Conservation (phyloP, 1,140 invertebrate genomes). For the Philopotamus ludificatus region DNA sequence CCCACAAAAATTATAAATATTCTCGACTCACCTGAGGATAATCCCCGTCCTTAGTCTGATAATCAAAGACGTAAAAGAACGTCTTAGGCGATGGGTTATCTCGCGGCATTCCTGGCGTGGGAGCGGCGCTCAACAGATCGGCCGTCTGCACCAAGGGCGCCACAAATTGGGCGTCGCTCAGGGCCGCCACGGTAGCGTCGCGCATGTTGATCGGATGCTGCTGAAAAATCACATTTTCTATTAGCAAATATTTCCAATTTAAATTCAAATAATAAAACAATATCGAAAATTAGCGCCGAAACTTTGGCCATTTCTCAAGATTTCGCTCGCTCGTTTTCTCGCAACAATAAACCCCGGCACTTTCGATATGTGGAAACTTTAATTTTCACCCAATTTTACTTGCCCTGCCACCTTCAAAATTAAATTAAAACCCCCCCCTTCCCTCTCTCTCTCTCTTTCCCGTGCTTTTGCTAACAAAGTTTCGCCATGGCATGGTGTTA, state of each 20-base stretch:
- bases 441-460: too few species aligned
- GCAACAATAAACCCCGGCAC: background rate
- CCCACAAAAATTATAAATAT: background rate
- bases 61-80: constrained; percentile 91
- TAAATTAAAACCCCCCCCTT: background rate
- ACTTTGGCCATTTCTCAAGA: background rate
- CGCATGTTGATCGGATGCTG: constrained; percentile 89
- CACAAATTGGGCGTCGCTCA: constrained; percentile 90
- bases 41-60: constrained; percentile 87
- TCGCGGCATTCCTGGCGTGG: constrained; percentile 51
- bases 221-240: constrained; percentile 19
- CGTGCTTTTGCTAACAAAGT: too few species aligned
- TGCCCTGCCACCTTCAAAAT: background rate
- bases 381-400: background rate
- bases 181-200: constrained; percentile 86
- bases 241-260: background rate
- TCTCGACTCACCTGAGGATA: constrained; percentile 71
- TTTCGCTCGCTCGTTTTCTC: background rate
- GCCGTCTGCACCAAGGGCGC: constrained; percentile 81
- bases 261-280: background rate
- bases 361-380: background rate
- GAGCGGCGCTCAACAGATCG: constrained; percentile 68
- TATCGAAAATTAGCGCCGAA: background rate
- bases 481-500: background rate
- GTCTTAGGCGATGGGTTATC: constrained; percentile 60